Evolutionary conservation across 1,140 invertebrate genomes (phyloP).

Genomic region (Trissolcus basalis): DNA sequence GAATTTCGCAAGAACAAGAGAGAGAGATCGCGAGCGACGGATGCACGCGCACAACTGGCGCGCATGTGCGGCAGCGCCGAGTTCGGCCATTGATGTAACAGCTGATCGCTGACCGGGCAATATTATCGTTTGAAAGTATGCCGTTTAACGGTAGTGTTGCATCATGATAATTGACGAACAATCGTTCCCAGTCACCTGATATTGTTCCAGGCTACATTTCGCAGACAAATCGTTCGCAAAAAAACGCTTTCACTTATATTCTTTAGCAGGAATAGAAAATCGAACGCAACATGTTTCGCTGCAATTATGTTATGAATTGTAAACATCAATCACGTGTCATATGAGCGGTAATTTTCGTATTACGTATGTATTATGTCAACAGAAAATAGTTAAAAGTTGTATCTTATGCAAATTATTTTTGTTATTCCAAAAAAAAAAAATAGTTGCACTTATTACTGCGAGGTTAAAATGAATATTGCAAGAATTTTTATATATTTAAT

Average conservation of each 20-base stretch:
- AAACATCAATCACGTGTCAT: too few relatives aligned
- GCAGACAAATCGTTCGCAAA: background rate
- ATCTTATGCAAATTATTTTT: too few relatives aligned
- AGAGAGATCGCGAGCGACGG: constrained; percentile 1
- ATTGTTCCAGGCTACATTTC: background rate
- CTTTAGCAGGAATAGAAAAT: background rate
- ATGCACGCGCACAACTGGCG: constrained; percentile 7
- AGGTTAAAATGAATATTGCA: too few relatives aligned
- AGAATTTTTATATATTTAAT: too few relatives aligned
- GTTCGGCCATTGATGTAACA: constrained; percentile 41
- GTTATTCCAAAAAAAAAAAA: too few relatives aligned
- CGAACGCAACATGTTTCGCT: too few relatives aligned
- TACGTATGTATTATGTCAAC: too few relatives aligned
- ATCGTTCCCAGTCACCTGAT: constrained; percentile 1
- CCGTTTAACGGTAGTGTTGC: constrained; percentile 11
- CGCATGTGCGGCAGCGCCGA: constrained; percentile 13
- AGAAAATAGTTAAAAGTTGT: too few relatives aligned
- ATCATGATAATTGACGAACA: constrained; percentile 6
- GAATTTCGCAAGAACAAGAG: background rate
- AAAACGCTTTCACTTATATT: background rate
- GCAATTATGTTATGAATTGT: too few relatives aligned
- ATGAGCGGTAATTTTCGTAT: too few relatives aligned
- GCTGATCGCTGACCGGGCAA: constrained; percentile 21
- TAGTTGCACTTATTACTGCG: too few relatives aligned
- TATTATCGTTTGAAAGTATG: constrained; percentile 19